Base-by-base conservation (phyloP, 2,797 vertebrate species). In the Triplophysa bombifrons region DNA sequence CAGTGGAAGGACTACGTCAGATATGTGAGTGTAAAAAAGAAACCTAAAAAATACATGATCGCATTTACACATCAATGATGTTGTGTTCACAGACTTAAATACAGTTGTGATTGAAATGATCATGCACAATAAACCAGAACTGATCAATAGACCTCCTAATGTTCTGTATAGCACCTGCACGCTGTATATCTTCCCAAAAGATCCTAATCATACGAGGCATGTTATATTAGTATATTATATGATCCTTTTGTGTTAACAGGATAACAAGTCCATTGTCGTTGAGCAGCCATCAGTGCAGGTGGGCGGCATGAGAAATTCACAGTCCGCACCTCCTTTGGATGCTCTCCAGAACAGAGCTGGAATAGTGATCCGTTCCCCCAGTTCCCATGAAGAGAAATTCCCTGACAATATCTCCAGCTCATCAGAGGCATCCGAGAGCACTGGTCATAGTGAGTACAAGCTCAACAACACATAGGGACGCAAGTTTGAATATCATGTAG, bases 1-100 rank as follows among this genome's bases (percentile, higher is more conserved):
- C 95, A 98, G 83, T 99, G 98, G 98, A 99, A 97, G 87, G 97
- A 99, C 84, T 99, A 99, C 46, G 97, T 97, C 76, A 97, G 96
- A 98, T 99, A 99, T 13, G 98, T 99, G 88, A 96, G 97, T 96
- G 38, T 38, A 38, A 38, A 34, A 38, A 20, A 56, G 55, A 20
- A 56, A 56, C 9, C 10, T 12, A 12, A 56, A 20, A 11, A 3
- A 22, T 22, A 22, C 55, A 56, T 22, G 20, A 20, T 3, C n/a
- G 10, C 2, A 20, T 55, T 20, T 20, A 10, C n/a, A 3, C 55
- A 12, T 3, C 25, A 25, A 12, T 0, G 12, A 58, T 12, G 55
- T 12, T 58, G 0, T 34, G 34, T 38, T 38, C 34, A 38, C 6
- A 38, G 34, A 38, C 34, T 38, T 38, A 1, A 34, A 34, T 34